Evolutionary conservation across 1,140 invertebrate genomes (phyloP), one percentile per base, ranked within the genome.

Genomic region (Danaus plexippus): DNA sequence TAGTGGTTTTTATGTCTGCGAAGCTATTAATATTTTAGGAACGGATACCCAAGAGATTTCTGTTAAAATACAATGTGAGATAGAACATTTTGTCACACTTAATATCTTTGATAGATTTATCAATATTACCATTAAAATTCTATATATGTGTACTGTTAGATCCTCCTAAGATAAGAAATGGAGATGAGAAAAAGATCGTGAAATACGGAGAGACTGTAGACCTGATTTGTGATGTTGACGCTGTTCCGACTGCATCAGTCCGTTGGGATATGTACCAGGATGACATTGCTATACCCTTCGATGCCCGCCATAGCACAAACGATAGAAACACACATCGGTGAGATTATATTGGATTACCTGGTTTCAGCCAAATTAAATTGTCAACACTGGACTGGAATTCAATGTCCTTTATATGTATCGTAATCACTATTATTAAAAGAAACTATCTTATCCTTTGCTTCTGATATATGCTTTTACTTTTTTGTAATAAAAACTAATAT

Each of bases 61-160:
- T 2, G 50, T 84, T 0, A 69, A 71, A 70, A 64, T 85, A 3
- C 65, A 76, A 55, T 79, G 81, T 85, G 63, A 77, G 77, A 13
- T 32, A 32, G 22, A 32, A 32, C 22, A 8, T 32, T 32, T 32
- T 32, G 22, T 32, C 22, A 32, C 22, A 32, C 22, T 32, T 32
- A 32, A 32, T 32, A 8, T 32, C 1, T 32, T 6, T 32, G 22
- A 32, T 32, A 32, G 7, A 8, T 32, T 32, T 32, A 32, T 32
- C 7, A 32, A 32, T 32, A 5, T 32, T 32, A 6, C 7, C 9
- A 46, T 45, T 15, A 15, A 15, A 15, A 3, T 15, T 15, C 50
- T 12, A 49, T 9, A 22, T 55, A 43, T 15, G 43, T 44, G 41
- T 43, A 50, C 12, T 60, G 56, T 6, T 54, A 84, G 81, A 67